These are phyloP conservation scores for Tipula vernalis DNA, from an alignment of 2,888 invertebrate species.

Conservation along the genomic window DNA sequence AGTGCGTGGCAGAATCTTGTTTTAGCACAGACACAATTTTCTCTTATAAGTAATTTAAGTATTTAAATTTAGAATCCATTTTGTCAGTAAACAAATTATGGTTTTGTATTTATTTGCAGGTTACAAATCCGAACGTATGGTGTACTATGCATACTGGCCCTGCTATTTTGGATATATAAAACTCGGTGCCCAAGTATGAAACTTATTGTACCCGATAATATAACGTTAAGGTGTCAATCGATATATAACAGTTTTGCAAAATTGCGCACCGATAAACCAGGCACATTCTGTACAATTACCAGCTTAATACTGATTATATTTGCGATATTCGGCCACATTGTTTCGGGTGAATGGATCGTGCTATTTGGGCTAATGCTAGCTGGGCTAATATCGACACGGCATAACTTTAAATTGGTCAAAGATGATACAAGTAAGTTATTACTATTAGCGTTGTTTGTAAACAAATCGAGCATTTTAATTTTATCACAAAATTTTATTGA, in stretches of 20 bases:
- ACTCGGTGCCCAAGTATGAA: conserved; percentile 22
- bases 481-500: background rate
- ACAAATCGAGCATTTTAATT: background rate
- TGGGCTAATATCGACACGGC: conserved; percentile 27
- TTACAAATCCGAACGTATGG: conserved; percentile 28
- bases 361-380: conserved; percentile 25
- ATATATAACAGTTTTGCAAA: conserved; percentile 19
- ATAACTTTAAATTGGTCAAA: conserved; percentile 28
- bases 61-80: too few species aligned
- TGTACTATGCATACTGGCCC: conserved; percentile 25
- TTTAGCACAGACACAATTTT: too few species aligned
- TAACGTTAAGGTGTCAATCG: conserved; percentile 21
- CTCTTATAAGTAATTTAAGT: too few species aligned
- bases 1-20: too few species aligned
- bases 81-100: too few species aligned
- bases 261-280: conserved; percentile 25
- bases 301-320: conserved; percentile 22
- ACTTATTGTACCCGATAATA: conserved; percentile 27
- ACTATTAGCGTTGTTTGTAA: background rate
- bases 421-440: conserved; percentile 14
- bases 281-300: conserved; percentile 25
- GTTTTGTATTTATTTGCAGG: conserved; percentile 22
- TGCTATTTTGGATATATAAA: conserved; percentile 29
- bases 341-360: conserved; percentile 29
- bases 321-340: conserved; percentile 28